Evolutionary conservation across 2,113 vertebrate species (phyloP).

Genomic region (Lamprotornis superbus): DNA sequence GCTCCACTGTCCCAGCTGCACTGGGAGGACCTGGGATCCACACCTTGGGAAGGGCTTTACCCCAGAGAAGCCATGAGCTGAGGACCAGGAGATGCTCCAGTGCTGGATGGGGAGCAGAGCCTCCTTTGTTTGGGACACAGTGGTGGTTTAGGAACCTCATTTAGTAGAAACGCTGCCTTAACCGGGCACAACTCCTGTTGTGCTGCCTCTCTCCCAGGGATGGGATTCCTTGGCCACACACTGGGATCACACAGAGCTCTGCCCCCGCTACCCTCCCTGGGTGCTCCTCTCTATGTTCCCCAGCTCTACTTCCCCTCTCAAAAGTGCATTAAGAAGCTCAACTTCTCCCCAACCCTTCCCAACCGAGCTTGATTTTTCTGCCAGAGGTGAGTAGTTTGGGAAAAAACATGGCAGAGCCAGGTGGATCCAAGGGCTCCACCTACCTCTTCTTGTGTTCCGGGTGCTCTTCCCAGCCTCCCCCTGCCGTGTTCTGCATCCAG

Average conservation of each 20-base stretch:
- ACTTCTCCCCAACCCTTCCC: not conserved
- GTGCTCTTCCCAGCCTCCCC: not conserved
- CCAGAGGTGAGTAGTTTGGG: not conserved
- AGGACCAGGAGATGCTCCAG: not conserved
- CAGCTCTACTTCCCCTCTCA: not conserved
- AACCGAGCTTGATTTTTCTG: not conserved
- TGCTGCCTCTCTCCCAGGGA: constrained; percentile 39
- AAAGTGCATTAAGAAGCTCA: constrained; percentile 47
- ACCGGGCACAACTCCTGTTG: not conserved
- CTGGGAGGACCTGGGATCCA: not conserved
- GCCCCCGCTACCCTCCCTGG: not conserved
- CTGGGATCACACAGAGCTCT: not conserved
- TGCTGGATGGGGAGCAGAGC: not conserved
- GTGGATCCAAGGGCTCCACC: not conserved
- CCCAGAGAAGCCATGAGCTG: not conserved
- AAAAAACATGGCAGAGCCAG: not conserved
- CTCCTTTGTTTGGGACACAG: not conserved
- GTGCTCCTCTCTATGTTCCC: not conserved
- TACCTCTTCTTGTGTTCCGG: not conserved
- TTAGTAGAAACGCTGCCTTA: constrained; percentile 37
- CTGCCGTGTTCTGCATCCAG: not conserved
- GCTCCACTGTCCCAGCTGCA: not conserved
- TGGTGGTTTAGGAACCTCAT: not conserved
- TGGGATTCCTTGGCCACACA: not conserved
- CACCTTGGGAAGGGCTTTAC: not conserved